Percentiles rank a stretch among this genome's conserved stretches.
These are phyloP conservation scores for Sphaerodactylus townsendi DNA, from an alignment of 2,113 vertebrate species.

Conservation along the genomic window DNA sequence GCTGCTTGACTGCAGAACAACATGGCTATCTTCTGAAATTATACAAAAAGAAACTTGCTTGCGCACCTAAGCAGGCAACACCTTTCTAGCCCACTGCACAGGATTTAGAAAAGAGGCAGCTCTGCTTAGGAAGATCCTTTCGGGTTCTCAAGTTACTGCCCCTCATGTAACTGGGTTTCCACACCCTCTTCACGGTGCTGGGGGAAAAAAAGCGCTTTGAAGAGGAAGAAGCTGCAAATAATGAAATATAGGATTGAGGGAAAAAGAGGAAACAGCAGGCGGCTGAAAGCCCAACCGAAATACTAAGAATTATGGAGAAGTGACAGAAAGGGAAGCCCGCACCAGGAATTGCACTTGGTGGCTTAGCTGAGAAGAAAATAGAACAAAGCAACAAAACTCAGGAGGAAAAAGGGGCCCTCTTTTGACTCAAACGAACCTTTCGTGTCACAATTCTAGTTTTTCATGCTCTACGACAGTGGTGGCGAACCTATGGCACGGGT, in stretches of 20 bases:
- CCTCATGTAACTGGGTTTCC: conserved; percentile 86
- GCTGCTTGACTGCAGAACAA: too few relatives aligned
- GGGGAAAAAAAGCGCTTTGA: conserved; percentile 71
- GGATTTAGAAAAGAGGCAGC: too few relatives aligned
- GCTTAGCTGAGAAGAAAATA: conserved; percentile 40
- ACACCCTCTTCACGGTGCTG: conserved; percentile 82
- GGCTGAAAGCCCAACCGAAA: conserved; percentile 86
- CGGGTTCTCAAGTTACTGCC: conserved; percentile 15
- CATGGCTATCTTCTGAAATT: too few relatives aligned
- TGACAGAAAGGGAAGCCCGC: conserved; percentile 94
- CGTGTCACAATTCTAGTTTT: background rate
- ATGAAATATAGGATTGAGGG: conserved; percentile 95
- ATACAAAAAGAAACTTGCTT: too few relatives aligned
- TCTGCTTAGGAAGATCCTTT: background rate
- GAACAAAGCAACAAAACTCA: background rate
- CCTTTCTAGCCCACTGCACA: too few relatives aligned
- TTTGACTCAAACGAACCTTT: background rate
- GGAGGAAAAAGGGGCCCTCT: background rate
- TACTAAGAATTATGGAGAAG: conserved; percentile 94
- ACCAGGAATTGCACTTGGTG: conserved; percentile 81
- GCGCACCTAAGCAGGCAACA: too few relatives aligned
- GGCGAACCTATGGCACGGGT: too few relatives aligned
- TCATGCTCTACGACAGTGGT: background rate
- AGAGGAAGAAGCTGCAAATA: conserved; percentile 92
- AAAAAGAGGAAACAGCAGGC: conserved; percentile 89